Evolutionary conservation across 1,140 invertebrate species (phyloP).

Genomic region (Trachymyrmex cornetzi): DNA sequence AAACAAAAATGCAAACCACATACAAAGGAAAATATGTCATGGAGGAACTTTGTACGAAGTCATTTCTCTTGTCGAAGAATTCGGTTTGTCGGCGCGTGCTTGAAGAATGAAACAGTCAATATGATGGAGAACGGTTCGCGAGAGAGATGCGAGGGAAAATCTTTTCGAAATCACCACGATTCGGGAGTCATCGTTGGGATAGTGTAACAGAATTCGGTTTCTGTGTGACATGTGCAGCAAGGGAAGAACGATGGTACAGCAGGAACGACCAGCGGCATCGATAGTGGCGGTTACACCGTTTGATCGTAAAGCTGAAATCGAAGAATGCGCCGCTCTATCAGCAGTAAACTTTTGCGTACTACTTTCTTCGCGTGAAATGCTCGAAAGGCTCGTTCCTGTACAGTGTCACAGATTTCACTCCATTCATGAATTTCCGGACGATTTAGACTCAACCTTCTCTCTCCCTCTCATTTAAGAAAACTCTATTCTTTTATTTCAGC

Average conservation of each 20-base stretch:
- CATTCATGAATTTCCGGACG: not conserved
- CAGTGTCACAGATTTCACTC: not conserved
- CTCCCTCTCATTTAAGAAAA: not conserved
- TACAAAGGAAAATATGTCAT: slow-evolving; percentile 7
- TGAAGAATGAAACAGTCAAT: slow-evolving; percentile 63
- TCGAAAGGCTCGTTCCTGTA: slow-evolving; percentile 7
- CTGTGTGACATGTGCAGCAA: slow-evolving; percentile 17
- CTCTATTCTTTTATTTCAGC: not conserved
- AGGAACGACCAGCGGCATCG: slow-evolving; percentile 30
- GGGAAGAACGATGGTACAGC: slow-evolving; percentile 58
- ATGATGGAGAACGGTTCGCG: slow-evolving; percentile 52
- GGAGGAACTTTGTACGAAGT: slow-evolving; percentile 2
- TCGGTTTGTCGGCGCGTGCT: slow-evolving; percentile 10
- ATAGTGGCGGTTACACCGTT: slow-evolving; percentile 50
- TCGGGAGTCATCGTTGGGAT: slow-evolving; percentile 30
- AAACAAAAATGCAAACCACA: not conserved
- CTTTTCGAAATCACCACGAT: slow-evolving; percentile 51
- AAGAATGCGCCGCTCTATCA: slow-evolving; percentile 76
- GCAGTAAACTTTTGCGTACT: slow-evolving; percentile 76
- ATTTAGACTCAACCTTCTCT: not conserved
- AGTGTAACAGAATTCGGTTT: slow-evolving; percentile 37
- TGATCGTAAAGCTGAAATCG: slow-evolving; percentile 76
- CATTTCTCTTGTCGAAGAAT: slow-evolving; percentile 40
- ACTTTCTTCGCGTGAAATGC: slow-evolving; percentile 64
- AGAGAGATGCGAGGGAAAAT: slow-evolving; percentile 4